Percentiles rank a stretch among this genome's conserved stretches.
Evolutionary conservation across 2,888 invertebrate species (phyloP).

Genomic region (Mellilla xanthometata): DNA sequence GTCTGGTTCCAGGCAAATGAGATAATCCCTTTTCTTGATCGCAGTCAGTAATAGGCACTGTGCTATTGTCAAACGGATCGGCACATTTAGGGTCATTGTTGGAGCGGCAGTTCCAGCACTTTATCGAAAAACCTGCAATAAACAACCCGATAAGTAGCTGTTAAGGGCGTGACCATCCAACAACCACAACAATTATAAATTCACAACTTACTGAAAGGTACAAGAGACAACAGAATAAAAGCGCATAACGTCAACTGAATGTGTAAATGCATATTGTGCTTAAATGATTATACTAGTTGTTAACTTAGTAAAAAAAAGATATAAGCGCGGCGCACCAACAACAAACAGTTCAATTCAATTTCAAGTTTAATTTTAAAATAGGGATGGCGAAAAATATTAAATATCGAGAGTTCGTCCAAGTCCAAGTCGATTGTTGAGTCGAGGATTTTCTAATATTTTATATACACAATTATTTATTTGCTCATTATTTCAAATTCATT

Average conservation of each 20-base stretch:
- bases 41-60: slow-evolving; percentile 93
- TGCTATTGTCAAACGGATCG: slow-evolving; percentile 95
- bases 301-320: too few relatives aligned
- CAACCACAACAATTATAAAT: not conserved
- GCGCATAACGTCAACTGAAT: slow-evolving; percentile 7
- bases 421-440: too few relatives aligned
- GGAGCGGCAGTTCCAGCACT: slow-evolving; percentile 96
- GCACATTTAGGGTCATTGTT: slow-evolving; percentile 94
- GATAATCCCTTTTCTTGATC: slow-evolving; percentile 82
- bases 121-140: slow-evolving; percentile 85
- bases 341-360: too few relatives aligned
- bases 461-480: too few relatives aligned
- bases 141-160: slow-evolving; percentile 3
- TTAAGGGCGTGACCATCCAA: slow-evolving; percentile 10
- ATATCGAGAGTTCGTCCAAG: too few relatives aligned
- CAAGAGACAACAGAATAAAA: slow-evolving; percentile 32
- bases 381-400: too few relatives aligned
- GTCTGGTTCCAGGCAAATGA: slow-evolving; percentile 86
- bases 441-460: too few relatives aligned
- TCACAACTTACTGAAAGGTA: slow-evolving; percentile 40
- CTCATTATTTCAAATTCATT: too few relatives aligned
- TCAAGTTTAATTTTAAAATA: too few relatives aligned
- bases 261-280: slow-evolving; percentile 12
- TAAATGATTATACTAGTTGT: too few relatives aligned
- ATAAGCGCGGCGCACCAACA: too few relatives aligned